Conservation (phyloP, 2,797 vertebrate species). For the Decapterus maruadsi region DNA sequence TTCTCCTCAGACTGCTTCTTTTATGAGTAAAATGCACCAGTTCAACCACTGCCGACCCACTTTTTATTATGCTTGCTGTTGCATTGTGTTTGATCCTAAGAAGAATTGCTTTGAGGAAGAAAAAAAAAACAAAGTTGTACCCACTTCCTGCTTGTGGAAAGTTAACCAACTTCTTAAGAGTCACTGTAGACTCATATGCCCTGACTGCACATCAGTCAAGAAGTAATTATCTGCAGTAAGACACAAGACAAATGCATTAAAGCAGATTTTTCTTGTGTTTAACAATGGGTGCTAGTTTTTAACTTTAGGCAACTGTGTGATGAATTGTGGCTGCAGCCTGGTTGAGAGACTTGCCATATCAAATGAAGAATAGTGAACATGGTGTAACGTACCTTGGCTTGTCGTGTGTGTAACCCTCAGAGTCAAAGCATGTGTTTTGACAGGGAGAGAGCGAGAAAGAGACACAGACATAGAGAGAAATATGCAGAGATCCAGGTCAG, state of each 20-base stretch:
- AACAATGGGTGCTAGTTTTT: slow-evolving; percentile 15
- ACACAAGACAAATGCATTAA: background rate
- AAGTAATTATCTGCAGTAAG: slow-evolving; percentile 6
- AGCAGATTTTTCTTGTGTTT: slow-evolving; percentile 1
- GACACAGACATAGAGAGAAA: slow-evolving; percentile 56
- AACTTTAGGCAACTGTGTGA: slow-evolving; percentile 21
- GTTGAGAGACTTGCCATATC: slow-evolving; percentile 41
- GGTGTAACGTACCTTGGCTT: slow-evolving; percentile 52
- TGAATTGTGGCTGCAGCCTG: slow-evolving; percentile 26
- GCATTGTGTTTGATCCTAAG: slow-evolving; percentile 20
- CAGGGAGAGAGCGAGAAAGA: slow-evolving; percentile 43
- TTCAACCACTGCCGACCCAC: slow-evolving; percentile 2
- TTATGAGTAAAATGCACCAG: slow-evolving; percentile 18
- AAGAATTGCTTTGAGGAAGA: slow-evolving; percentile 13
- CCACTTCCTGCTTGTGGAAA: slow-evolving; percentile 33
- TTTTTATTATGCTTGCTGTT: slow-evolving; percentile 26
- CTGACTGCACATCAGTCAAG: slow-evolving; percentile 2
- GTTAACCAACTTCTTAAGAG: slow-evolving; percentile 12
- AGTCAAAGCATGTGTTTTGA: slow-evolving; percentile 73
- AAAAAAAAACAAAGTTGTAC: slow-evolving; percentile 15
- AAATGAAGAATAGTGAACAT: slow-evolving; percentile 55
- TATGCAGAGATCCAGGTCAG: slow-evolving; percentile 84
- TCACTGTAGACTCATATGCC: background rate
- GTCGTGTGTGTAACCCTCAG: slow-evolving; percentile 52
- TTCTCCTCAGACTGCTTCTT: slow-evolving; percentile 10